Base-by-base conservation (phyloP, 2,797 vertebrate species). In the Cuniculus paca region DNA sequence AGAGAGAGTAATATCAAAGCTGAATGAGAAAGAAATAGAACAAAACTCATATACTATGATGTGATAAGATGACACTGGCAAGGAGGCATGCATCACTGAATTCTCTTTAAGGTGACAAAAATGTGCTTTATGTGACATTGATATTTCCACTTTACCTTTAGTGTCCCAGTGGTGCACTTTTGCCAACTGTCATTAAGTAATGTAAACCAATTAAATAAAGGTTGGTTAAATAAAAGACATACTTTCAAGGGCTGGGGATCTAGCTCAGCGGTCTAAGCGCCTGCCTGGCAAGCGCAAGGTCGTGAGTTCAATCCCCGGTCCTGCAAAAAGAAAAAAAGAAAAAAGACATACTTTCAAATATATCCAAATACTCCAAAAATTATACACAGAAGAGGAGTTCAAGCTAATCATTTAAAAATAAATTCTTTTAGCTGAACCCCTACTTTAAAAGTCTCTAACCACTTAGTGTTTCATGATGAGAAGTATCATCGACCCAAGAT, bases 361-460 rank as follows among this genome's bases (percentile, higher is more conserved):
- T 84, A 56, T 97, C 83, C 83, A 97, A 95, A 97, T 88, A 45
- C 17, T 93, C 42, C 87, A 48, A 61, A 88, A 97, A 97, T 90
- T 97, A 89, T 96, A 97, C 98, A 95, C 91, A 96, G 92, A 97
- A 96, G 95, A 98, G 93, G 97, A 88, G 92, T 97, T 98, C 96
- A 97, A 98, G 65, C 60, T 98, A 98, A 98, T 98, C 97, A 97
- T 97, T 98, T 96, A 97, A 98, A 98, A 98, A 98, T 97, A 98
- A 95, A 98, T 98, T 98, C 88, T 92, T 90, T 97, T 97, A 94
- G 77, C 80, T 91, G 92, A 97, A 91, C 92, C 88, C 95, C 90
- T 98, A 85, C 97, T 98, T 98, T 96, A 96, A 97, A 96, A 63
- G 89, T 96, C 90, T 98, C 95, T 89, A 98, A 94, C 95, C 98